Percentiles rank a stretch among this genome's conserved stretches.
phyloP scores from a whole-genome alignment of 2,113 vertebrate species.

The Pangasianodon hypophthalmus region DNA sequence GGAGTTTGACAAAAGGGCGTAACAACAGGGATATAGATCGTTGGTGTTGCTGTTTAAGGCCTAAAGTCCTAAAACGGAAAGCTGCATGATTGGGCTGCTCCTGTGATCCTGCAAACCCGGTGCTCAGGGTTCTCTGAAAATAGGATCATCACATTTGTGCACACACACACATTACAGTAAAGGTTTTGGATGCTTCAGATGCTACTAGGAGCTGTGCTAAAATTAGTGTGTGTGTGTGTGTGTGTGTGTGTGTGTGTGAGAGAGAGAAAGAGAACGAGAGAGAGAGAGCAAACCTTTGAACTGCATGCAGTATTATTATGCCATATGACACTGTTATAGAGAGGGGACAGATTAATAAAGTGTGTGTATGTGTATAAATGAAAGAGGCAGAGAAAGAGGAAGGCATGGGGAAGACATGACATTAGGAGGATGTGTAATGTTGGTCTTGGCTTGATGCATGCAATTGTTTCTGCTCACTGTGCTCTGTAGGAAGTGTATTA shows the following conservation, averaged over 20 bases:
- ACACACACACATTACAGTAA: constrained; percentile 8
- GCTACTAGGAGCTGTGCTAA: constrained; percentile 1
- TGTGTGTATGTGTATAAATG: not conserved
- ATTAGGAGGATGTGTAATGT: not conserved
- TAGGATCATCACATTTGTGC: not conserved
- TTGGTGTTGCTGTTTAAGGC: not conserved
- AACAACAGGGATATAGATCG: not conserved
- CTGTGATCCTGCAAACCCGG: not conserved
- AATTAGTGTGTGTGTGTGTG: constrained; percentile 10
- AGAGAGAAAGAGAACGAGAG: not conserved
- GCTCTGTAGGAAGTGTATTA: not conserved
- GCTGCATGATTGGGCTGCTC: not conserved
- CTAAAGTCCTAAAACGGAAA: not conserved
- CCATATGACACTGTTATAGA: constrained; percentile 24
- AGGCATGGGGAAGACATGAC: not conserved
- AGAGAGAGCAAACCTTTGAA: constrained; percentile 20
- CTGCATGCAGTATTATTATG: constrained; percentile 47
- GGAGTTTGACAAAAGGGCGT: constrained; percentile 14
- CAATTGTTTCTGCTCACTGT: not conserved
- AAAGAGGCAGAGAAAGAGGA: not conserved
- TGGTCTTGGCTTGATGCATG: not conserved
- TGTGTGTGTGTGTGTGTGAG: constrained; percentile 6
- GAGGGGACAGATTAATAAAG: not conserved
- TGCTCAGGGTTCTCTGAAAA: constrained; percentile 14
- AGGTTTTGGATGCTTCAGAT: constrained; percentile 9